phyloP scores from a whole-genome alignment of 1,140 invertebrate species.

The Neuroterus valhalla region DNA sequence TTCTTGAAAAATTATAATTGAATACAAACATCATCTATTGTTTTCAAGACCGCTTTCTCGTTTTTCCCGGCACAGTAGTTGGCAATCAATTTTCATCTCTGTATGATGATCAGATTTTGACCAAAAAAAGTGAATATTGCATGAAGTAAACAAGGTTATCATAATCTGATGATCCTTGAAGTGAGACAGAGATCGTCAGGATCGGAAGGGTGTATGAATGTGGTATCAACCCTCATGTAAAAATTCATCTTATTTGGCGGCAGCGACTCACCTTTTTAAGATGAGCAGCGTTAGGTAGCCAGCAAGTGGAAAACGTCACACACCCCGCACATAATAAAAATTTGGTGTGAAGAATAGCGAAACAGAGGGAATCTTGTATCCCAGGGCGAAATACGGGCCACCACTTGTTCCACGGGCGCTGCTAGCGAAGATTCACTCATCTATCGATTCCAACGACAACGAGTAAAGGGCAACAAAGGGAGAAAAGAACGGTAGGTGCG shows the following conservation, averaged over 20 bases:
- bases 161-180: too few species aligned
- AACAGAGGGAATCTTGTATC: constrained; percentile 44
- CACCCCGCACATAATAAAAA: constrained; percentile 52
- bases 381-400: constrained; percentile 55
- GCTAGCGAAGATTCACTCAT: constrained; percentile 59
- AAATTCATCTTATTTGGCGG: not conserved
- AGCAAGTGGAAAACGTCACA: constrained; percentile 50
- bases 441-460: constrained; percentile 63
- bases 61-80: too few species aligned
- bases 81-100: too few species aligned
- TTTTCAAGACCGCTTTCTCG: too few species aligned
- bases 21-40: too few species aligned
- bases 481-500: not conserved
- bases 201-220: not conserved
- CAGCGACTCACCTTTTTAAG: constrained; percentile 59
- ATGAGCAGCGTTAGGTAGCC: constrained; percentile 47
- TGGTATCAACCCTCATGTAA: not conserved
- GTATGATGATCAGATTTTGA: too few species aligned
- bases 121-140: too few species aligned
- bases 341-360: constrained; percentile 45
- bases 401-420: constrained; percentile 65
- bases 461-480: constrained; percentile 39
- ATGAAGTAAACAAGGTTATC: too few species aligned
- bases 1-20: too few species aligned
- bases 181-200: too few species aligned